Evolutionary conservation across 1,140 invertebrate genomes (phyloP).

Genomic region (Habropoda laboriosa): DNA sequence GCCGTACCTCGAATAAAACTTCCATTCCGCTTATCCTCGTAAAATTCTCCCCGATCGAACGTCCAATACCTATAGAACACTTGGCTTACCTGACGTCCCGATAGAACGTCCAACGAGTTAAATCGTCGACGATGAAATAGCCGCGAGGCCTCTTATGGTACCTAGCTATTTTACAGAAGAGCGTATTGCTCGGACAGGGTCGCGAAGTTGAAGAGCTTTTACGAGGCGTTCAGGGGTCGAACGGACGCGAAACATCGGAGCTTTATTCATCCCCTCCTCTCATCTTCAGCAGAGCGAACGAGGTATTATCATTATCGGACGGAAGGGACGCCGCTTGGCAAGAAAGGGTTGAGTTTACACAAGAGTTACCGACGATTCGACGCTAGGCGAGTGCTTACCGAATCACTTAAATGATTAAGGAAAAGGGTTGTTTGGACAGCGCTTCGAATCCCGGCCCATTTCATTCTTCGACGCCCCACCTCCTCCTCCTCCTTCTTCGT

Average conservation of each 20-base stretch:
- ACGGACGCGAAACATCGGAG: slow-evolving; percentile 37
- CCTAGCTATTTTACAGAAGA: too few species aligned
- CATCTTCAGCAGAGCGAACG: slow-evolving; percentile 35
- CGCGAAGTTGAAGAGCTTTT: slow-evolving; percentile 23
- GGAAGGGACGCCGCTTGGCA: slow-evolving; percentile 63
- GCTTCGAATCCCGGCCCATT: slow-evolving; percentile 72
- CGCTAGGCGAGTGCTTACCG: slow-evolving; percentile 76
- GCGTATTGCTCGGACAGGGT: slow-evolving; percentile 9
- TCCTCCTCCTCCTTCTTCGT: too few species aligned
- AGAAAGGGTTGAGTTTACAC: slow-evolving; percentile 78
- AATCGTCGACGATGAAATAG: neutral
- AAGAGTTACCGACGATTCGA: slow-evolving; percentile 77
- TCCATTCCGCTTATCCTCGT: neutral
- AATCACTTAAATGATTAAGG: slow-evolving; percentile 82
- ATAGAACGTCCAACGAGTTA: neutral
- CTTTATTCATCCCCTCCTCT: slow-evolving; percentile 57
- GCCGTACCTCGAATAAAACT: neutral
- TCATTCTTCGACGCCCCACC: slow-evolving; percentile 68
- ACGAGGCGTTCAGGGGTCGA: slow-evolving; percentile 38
- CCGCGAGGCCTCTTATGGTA: too few species aligned
- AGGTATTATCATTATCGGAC: slow-evolving; percentile 71
- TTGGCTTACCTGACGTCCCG: too few species aligned
- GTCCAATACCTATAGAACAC: too few species aligned
- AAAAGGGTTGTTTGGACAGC: slow-evolving; percentile 81
- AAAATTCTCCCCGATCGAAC: slow-evolving; percentile 7